Percentiles rank a stretch among this genome's conserved stretches.
Conservation (phyloP, 2,797 vertebrate species). For the Discoglossus pictus region DNA sequence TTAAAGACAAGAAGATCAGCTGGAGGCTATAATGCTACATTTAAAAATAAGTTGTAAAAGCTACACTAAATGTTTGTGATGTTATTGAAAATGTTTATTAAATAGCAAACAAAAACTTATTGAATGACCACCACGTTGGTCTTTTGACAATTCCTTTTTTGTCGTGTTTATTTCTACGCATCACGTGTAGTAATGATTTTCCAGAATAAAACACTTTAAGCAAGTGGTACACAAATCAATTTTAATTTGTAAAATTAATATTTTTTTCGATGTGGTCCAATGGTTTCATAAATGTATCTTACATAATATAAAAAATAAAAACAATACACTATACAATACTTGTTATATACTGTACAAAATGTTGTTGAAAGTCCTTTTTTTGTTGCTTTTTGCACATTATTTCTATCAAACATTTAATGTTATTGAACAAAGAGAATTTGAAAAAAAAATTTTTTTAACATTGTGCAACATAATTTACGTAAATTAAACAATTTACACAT, state of each 20-base stretch:
- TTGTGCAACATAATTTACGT: background rate
- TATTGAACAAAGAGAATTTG: background rate
- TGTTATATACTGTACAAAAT: slow-evolving; percentile 43
- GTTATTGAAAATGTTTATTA: too few species aligned
- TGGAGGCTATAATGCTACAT: too few species aligned
- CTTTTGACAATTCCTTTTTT: too few species aligned
- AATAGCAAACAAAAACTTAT: too few species aligned
- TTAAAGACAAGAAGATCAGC: too few species aligned
- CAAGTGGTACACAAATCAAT: slow-evolving; percentile 17
- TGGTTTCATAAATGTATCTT: slow-evolving; percentile 2
- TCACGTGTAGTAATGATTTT: too few species aligned
- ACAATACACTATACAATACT: slow-evolving; percentile 32
- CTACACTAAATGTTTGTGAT: too few species aligned
- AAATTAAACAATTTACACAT: slow-evolving; percentile 18
- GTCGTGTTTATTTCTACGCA: too few species aligned
- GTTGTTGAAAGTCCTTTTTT: background rate
- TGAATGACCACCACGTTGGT: too few species aligned
- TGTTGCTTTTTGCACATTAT: too few species aligned
- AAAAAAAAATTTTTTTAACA: background rate
- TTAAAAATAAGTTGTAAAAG: too few species aligned
- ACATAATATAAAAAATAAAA: slow-evolving; percentile 41
- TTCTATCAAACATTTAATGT: slow-evolving; percentile 3
- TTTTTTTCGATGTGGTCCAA: slow-evolving; percentile 9
- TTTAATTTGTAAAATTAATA: slow-evolving; percentile 44
- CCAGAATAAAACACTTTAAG: background rate